A percentile compares a stretch with the other conserved stretches of the same genome.
Evolutionary conservation across 2,888 invertebrate genomes (phyloP).

Genomic region (Blera fallax): DNA sequence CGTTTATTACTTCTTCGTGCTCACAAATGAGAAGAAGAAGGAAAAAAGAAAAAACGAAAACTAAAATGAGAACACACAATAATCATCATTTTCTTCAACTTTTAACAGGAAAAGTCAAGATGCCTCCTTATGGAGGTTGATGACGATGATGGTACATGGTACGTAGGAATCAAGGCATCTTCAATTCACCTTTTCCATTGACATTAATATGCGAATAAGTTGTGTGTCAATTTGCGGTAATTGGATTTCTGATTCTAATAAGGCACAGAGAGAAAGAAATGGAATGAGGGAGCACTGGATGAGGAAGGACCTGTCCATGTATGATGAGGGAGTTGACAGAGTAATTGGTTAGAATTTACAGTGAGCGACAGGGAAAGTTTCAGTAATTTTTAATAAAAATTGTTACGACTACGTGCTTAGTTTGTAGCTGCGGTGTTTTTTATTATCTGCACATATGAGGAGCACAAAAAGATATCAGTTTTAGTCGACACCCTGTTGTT

Average conservation of each 20-base stretch:
- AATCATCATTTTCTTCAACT: slow-evolving; percentile 55
- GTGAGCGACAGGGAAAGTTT: not conserved
- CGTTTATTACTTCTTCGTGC: slow-evolving; percentile 50
- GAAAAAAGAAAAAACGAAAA: not conserved
- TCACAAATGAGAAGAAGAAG: slow-evolving; percentile 19
- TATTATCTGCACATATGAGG: too few relatives aligned
- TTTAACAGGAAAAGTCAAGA: slow-evolving; percentile 54
- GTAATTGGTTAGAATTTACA: slow-evolving; percentile 5
- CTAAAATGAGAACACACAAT: slow-evolving; percentile 33
- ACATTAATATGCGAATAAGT: slow-evolving; percentile 61
- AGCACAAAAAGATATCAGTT: too few relatives aligned
- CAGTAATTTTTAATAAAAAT: too few relatives aligned
- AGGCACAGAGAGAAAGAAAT: not conserved
- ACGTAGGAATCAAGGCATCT: slow-evolving; percentile 1
- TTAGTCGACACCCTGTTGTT: too few relatives aligned
- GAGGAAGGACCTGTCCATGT: slow-evolving; percentile 14
- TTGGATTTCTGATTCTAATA: slow-evolving; percentile 60
- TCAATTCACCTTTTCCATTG: slow-evolving; percentile 45
- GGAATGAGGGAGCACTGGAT: not conserved
- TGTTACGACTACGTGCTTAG: too few relatives aligned
- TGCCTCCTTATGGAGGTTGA: not conserved
- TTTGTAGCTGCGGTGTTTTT: too few relatives aligned
- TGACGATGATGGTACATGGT: not conserved
- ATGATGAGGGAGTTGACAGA: not conserved
- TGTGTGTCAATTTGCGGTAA: slow-evolving; percentile 69